Conservation (phyloP, 2,113 vertebrate species). For the Procavia capensis region DNA sequence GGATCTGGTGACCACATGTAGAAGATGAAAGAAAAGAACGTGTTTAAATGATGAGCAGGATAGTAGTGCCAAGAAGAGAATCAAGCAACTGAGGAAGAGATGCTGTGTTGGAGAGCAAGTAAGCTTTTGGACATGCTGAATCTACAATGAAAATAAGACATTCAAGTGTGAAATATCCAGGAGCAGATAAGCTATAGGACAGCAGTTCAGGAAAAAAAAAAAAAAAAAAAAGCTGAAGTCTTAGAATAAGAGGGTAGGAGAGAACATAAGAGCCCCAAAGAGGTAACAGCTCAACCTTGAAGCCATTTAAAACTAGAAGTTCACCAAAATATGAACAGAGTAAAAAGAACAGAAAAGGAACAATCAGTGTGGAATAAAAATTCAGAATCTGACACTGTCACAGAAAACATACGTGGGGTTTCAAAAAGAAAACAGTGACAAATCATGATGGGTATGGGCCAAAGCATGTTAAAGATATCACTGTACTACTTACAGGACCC, state of each 20-base stretch:
- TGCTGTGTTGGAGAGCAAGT: not conserved
- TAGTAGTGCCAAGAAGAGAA: not conserved
- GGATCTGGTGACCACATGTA: not conserved
- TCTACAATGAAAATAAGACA: not conserved
- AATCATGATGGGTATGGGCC: not conserved
- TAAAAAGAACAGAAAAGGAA: slow-evolving; percentile 45
- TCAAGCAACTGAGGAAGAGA: slow-evolving; percentile 18
- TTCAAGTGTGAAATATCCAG: slow-evolving; percentile 2
- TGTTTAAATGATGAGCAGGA: not conserved
- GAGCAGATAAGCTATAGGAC: slow-evolving; percentile 17
- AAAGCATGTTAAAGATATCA: slow-evolving; percentile 28
- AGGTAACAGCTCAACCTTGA: not conserved
- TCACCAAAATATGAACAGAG: slow-evolving; percentile 22
- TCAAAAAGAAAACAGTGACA: not conserved
- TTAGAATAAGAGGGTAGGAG: not conserved
- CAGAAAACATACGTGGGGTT: slow-evolving; percentile 23
- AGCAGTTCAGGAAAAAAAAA: slow-evolving; percentile 29
- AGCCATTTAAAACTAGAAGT: slow-evolving; percentile 32
- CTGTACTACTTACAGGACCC: not conserved
- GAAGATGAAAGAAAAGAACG: slow-evolving; percentile 21
- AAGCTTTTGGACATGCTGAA: not conserved
- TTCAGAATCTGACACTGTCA: not conserved
- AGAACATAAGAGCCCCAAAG: not conserved
- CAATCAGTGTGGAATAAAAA: not conserved
- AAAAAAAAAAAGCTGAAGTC: not conserved